A percentile compares a stretch with the other conserved stretches of the same genome.
phyloP scores from a whole-genome alignment of 2,888 invertebrate genomes.

The Acanthococcus lagerstroemiae region DNA sequence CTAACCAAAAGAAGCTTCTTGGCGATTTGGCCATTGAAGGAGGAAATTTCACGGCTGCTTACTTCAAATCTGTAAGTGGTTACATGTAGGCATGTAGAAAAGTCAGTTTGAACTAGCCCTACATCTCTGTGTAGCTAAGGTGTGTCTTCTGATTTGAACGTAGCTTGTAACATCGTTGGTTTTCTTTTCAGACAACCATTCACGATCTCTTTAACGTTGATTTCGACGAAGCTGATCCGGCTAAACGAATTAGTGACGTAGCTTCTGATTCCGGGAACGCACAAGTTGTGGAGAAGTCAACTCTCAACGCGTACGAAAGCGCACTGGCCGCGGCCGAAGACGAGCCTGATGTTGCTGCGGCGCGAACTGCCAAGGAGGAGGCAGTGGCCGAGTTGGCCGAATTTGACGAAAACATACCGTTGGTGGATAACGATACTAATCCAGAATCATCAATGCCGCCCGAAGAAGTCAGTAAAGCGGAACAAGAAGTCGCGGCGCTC shows the following conservation, averaged over 20 bases:
- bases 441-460: conserved; percentile 40
- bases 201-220: conserved; percentile 82
- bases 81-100: background rate
- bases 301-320: conserved; percentile 51
- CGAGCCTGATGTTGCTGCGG: conserved; percentile 86
- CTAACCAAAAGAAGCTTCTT: conserved; percentile 89
- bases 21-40: conserved; percentile 97
- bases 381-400: conserved; percentile 82
- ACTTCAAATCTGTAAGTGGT: conserved; percentile 73
- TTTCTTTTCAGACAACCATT: conserved; percentile 74
- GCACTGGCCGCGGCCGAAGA: conserved; percentile 89
- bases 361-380: conserved; percentile 79
- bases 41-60: conserved; percentile 95
- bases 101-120: too few species aligned
- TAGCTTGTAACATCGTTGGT: too few species aligned
- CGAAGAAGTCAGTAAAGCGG: conserved; percentile 58
- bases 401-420: conserved; percentile 89
- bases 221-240: conserved; percentile 41
- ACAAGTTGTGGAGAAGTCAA: conserved; percentile 2
- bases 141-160: too few species aligned
- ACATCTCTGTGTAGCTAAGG: too few species aligned
- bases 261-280: conserved; percentile 31
- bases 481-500: conserved; percentile 59
- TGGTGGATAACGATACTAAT: conserved; percentile 54
- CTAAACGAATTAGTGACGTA: conserved; percentile 50